Evolutionary conservation across 2,888 invertebrate genomes (phyloP), one percentile per base, ranked within the genome.

Genomic region (Scaptomyza caliginosa): DNA sequence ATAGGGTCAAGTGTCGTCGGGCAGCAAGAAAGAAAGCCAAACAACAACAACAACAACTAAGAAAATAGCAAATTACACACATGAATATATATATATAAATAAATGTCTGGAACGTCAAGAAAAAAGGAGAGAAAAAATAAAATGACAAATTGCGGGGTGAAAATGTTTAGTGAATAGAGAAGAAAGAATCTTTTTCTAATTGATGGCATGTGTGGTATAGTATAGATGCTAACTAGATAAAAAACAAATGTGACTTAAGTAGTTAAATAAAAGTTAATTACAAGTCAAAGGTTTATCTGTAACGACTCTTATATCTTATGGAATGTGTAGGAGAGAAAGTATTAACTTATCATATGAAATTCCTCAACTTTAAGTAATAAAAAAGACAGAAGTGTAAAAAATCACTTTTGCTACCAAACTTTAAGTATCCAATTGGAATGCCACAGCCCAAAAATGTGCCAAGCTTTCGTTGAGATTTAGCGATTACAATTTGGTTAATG

Each of bases 1-100:
- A 81, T 67, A 72, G 81, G 81, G 86, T 81, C 86, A 81, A 86
- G 81, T 81, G 86, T 81, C 81, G 7, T 86, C 86, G 68, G 56
- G 28, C 67, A 36, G 49, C 21, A 50, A 62, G 51, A 54, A 66
- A 59, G 30, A 30, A 30, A 30, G n/a, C 30, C 4, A 30, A 45
- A 42, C 46, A 36, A 43, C 30, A 38, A 50, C 19, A 17, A 13
- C 39, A 52, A 19, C 36, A 32, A 58, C 6, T 16, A 57, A 34
- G 28, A 62, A 60, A 66, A 77, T 74, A 63, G 86, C 79, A 69
- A 82, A 85, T 67, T 85, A 86, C 66, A 68, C 67, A 72, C 62
- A 79, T 67, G 68, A 62, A 72, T 58, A 59, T 58, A 57, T 68
- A 72, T 58, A 59, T 58, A 57, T 68, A 80, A 77, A 84, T 84